Conservation (phyloP, 2,797 vertebrate genomes). For the Pristis pectinata region DNA sequence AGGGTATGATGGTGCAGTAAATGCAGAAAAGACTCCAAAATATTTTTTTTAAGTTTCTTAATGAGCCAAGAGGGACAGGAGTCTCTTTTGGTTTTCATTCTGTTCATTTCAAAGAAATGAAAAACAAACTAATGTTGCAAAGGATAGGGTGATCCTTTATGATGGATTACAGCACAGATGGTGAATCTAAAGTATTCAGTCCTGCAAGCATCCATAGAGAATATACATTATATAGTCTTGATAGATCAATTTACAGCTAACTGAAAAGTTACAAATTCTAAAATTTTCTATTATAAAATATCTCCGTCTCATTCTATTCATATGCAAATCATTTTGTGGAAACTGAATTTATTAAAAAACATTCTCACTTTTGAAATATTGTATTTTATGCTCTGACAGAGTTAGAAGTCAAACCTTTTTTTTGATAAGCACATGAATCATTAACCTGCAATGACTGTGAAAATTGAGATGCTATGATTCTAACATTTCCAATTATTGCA, state of each 20-base stretch:
- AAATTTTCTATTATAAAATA: not conserved
- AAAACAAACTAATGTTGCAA: not conserved
- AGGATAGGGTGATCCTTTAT: not conserved
- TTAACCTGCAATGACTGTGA: conserved; percentile 29
- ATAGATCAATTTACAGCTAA: not conserved
- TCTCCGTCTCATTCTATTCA: not conserved
- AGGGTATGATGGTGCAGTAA: not conserved
- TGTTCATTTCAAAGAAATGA: not conserved
- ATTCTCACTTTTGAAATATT: conserved; percentile 17
- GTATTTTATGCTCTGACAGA: conserved; percentile 19
- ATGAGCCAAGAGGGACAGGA: not conserved
- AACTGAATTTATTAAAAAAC: conserved; percentile 14
- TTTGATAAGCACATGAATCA: conserved; percentile 33
- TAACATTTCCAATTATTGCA: conserved; percentile 30
- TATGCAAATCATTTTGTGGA: not conserved
- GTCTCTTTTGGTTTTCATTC: not conserved
- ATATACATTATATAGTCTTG: not conserved
- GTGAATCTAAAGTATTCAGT: not conserved
- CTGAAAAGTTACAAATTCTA: not conserved
- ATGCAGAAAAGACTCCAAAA: not conserved
- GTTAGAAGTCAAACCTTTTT: not conserved
- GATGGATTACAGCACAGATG: not conserved
- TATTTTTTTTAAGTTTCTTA: not conserved
- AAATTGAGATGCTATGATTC: conserved; percentile 30
- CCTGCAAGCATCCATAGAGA: not conserved